These are phyloP conservation scores for Gasteruption jaculator DNA, from an alignment of 2,888 invertebrate genomes.

Conservation along the genomic window DNA sequence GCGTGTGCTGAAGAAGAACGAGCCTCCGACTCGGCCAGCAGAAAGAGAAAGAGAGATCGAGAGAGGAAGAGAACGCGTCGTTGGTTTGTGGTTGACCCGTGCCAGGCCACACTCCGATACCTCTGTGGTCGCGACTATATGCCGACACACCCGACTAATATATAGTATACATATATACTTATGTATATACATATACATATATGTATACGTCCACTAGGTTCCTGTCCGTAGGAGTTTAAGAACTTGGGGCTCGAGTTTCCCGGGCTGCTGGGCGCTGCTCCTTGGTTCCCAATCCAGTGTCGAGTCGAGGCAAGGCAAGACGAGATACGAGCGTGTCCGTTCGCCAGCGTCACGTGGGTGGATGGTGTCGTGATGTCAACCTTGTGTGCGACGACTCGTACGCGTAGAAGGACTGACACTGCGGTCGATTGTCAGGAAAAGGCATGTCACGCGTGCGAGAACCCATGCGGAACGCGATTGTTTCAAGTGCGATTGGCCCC, in stretches of 20 bases:
- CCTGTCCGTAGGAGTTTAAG: too few species aligned
- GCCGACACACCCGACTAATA: slow-evolving; percentile 41
- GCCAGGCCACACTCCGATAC: slow-evolving; percentile 42
- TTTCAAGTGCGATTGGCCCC: slow-evolving; percentile 16
- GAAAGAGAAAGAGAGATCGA: slow-evolving; percentile 16
- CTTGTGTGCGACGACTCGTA: not conserved
- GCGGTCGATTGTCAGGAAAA: too few species aligned
- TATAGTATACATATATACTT: too few species aligned
- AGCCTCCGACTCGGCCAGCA: slow-evolving; percentile 17
- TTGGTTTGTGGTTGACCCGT: slow-evolving; percentile 49
- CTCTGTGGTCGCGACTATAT: slow-evolving; percentile 43
- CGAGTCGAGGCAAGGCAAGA: too few species aligned
- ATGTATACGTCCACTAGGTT: too few species aligned
- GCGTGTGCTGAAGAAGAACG: slow-evolving; percentile 18
- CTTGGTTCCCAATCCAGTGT: too few species aligned
- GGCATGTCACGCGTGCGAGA: too few species aligned
- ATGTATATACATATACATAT: too few species aligned
- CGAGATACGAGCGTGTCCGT: too few species aligned
- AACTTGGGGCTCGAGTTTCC: too few species aligned
- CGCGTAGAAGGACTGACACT: slow-evolving; percentile 12
- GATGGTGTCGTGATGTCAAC: slow-evolving; percentile 3
- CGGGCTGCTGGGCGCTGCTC: too few species aligned
- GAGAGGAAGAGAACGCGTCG: slow-evolving; percentile 35
- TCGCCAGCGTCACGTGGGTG: not conserved
- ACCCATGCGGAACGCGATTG: slow-evolving; percentile 17